Percentiles rank a stretch among this genome's conserved stretches.
These are phyloP conservation scores for Coturnix japonica DNA, from an alignment of 2,113 vertebrate genomes.

Conservation along the genomic window DNA sequence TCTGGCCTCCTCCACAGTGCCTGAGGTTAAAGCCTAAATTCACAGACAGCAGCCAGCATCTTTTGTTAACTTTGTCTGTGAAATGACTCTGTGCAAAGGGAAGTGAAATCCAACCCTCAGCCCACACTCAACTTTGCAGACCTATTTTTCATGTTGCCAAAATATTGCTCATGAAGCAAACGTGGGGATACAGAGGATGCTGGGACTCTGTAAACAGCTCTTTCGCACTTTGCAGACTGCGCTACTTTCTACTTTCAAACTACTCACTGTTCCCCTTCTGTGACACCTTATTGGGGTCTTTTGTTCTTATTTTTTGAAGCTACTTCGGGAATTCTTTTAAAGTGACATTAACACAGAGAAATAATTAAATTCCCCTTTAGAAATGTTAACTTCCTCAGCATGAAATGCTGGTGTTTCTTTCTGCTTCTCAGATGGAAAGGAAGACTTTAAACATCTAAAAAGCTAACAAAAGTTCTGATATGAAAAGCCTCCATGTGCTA, in stretches of 20 bases:
- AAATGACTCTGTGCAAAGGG: neutral
- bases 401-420: neutral
- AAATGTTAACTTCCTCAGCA: neutral
- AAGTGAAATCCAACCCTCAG: neutral
- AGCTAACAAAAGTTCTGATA: conserved; percentile 21
- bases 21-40: neutral
- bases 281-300: neutral
- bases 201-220: accelerated
- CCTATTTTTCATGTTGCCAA: neutral
- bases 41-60: accelerated
- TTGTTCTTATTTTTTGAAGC: neutral
- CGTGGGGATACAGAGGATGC: neutral
- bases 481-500: neutral
- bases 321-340: neutral
- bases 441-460: neutral
- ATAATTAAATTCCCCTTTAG: neutral
- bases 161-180: neutral
- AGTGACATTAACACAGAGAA: neutral
- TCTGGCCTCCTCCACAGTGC: neutral
- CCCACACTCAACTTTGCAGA: neutral
- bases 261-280: neutral
- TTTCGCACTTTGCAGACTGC: neutral
- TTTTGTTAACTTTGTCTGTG: accelerated
- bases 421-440: neutral
- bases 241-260: neutral